Percentiles rank a stretch among this genome's conserved stretches.
Evolutionary conservation across 2,797 vertebrate genomes (phyloP).

Genomic region (Enteromius thamalakanensis): DNA sequence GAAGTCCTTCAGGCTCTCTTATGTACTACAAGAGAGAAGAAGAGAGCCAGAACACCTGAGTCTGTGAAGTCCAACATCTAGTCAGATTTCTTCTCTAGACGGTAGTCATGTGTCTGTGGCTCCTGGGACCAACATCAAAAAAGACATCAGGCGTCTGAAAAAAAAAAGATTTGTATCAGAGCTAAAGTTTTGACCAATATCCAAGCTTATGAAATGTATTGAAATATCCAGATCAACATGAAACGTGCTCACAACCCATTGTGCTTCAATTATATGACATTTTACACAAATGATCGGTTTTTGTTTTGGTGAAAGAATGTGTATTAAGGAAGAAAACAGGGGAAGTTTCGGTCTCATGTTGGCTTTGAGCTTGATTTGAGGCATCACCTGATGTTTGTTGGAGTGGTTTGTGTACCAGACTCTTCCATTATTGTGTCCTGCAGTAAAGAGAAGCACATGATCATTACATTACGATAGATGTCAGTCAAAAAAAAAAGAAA

Average conservation of each 20-base stretch:
- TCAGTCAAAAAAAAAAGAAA: background rate
- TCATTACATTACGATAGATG: background rate
- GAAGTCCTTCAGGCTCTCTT: background rate
- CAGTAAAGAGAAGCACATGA: slow-evolving; percentile 31
- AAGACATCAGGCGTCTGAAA: slow-evolving; percentile 53
- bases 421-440: slow-evolving; percentile 56
- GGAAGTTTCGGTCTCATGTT: background rate
- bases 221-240: background rate
- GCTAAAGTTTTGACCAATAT: background rate
- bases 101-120: slow-evolving; percentile 76
- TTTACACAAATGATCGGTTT: background rate
- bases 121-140: slow-evolving; percentile 48
- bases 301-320: background rate
- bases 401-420: slow-evolving; percentile 41
- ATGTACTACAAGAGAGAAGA: slow-evolving; percentile 11
- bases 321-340: background rate
- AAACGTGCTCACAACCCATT: background rate
- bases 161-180: slow-evolving; percentile 5
- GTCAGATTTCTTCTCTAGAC: slow-evolving; percentile 63
- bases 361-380: background rate
- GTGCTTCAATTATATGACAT: slow-evolving; percentile 30
- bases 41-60: background rate
- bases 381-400: slow-evolving; percentile 57
- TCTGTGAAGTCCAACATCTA: background rate
- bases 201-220: background rate